Evolutionary conservation across 1,140 invertebrate genomes (phyloP).

Genomic region (Pachypeltis micranthus): DNA sequence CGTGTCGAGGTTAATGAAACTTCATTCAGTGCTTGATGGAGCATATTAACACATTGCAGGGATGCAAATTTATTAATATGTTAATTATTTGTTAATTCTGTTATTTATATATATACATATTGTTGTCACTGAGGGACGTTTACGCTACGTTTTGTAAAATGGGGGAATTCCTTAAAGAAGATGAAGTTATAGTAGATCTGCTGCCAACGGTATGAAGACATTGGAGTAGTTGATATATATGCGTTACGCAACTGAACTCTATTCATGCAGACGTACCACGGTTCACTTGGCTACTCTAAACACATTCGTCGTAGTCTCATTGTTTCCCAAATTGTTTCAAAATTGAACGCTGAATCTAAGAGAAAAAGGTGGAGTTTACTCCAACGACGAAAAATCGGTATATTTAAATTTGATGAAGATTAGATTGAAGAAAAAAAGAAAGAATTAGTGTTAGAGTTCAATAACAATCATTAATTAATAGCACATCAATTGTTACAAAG

Average conservation of each 20-base stretch:
- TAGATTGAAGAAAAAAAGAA: slow-evolving; percentile 18
- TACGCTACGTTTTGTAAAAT: background rate
- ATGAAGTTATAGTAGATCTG: background rate
- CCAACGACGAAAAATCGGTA: slow-evolving; percentile 22
- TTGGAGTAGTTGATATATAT: background rate
- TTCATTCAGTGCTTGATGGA: background rate
- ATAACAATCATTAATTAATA: slow-evolving; percentile 16
- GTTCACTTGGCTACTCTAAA: background rate
- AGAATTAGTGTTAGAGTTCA: slow-evolving; percentile 14
- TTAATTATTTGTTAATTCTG: slow-evolving; percentile 19
- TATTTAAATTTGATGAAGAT: slow-evolving; percentile 10
- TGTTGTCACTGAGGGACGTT: slow-evolving; percentile 6
- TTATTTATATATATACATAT: slow-evolving; percentile 19
- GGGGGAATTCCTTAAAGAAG: background rate
- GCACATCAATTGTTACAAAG: slow-evolving; percentile 23
- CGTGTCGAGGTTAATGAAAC: slow-evolving; percentile 15
- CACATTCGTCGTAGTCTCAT: background rate
- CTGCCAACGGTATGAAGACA: background rate
- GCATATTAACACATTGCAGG: slow-evolving; percentile 18
- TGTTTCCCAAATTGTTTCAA: slow-evolving; percentile 9
- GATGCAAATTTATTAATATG: slow-evolving; percentile 21
- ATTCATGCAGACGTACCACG: slow-evolving; percentile 5
- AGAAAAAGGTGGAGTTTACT: slow-evolving; percentile 31
- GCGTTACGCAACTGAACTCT: background rate
- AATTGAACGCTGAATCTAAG: slow-evolving; percentile 1